These are phyloP conservation scores for Catostylus mosaicus DNA, from an alignment of 30 jellyfish, hydroid and myxozoan species.

Conservation along the genomic window DNA sequence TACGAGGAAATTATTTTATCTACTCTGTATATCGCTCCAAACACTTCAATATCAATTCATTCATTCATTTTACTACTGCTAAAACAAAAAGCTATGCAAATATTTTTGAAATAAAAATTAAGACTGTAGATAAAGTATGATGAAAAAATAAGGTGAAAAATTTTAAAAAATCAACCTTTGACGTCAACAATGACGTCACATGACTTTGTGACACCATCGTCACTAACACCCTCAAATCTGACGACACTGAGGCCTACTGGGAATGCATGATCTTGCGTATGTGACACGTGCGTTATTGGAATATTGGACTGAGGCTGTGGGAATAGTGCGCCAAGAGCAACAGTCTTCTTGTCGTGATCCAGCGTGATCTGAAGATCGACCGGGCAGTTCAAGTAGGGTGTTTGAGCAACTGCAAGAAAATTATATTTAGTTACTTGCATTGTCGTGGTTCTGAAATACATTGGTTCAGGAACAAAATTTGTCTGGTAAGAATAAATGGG, in stretches of 20 bases:
- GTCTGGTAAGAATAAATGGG: too few relatives aligned
- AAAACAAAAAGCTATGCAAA: too few relatives aligned
- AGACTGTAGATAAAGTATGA: too few relatives aligned
- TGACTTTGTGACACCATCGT: slow-evolving; percentile 67
- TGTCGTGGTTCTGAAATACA: not conserved
- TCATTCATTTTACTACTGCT: too few relatives aligned
- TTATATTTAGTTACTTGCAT: too few relatives aligned
- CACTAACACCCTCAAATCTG: slow-evolving; percentile 73
- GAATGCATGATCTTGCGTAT: slow-evolving; percentile 54
- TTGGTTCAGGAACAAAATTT: too few relatives aligned
- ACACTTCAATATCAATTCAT: too few relatives aligned
- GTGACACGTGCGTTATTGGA: slow-evolving; percentile 44
- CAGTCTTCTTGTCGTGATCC: slow-evolving; percentile 26
- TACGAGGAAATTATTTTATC: too few relatives aligned
- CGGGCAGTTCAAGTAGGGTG: slow-evolving; percentile 95
- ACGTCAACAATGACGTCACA: slow-evolving; percentile 78
- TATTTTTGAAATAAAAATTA: too few relatives aligned
- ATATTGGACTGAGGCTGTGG: slow-evolving; percentile 88
- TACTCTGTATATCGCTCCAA: too few relatives aligned
- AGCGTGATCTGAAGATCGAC: slow-evolving; percentile 66
- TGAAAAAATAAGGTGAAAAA: too few relatives aligned
- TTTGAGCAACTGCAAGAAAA: slow-evolving; percentile 70
- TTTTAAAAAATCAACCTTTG: too few relatives aligned
- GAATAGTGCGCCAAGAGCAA: slow-evolving; percentile 65
- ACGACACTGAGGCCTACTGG: slow-evolving; percentile 76